phyloP scores from a whole-genome alignment of 2,888 invertebrate species.

The Galerucella calmariensis region DNA sequence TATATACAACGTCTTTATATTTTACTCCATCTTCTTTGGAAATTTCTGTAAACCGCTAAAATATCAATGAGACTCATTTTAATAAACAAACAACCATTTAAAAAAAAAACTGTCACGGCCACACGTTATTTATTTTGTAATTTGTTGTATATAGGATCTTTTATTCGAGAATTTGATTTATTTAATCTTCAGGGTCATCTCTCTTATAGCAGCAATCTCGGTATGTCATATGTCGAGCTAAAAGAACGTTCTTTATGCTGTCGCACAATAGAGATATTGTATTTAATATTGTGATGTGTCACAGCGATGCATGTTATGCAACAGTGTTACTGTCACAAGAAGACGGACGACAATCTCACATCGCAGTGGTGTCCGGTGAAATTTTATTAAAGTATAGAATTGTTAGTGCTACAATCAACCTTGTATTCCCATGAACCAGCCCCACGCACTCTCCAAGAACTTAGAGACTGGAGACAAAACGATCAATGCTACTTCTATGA shows the following conservation, averaged over 20 bases:
- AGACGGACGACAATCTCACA: conserved; percentile 23
- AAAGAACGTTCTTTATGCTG: conserved; percentile 55
- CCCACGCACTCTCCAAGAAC: too few species aligned
- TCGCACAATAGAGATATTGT: conserved; percentile 57
- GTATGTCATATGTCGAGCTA: conserved; percentile 52
- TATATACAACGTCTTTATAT: not conserved
- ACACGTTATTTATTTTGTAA: conserved; percentile 24
- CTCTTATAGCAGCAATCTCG: conserved; percentile 50
- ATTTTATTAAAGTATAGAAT: conserved; percentile 45
- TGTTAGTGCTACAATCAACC: too few species aligned
- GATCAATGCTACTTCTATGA: too few species aligned
- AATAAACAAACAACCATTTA: conserved; percentile 1
- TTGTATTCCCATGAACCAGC: too few species aligned
- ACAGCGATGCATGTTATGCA: conserved; percentile 55
- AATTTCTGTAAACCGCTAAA: not conserved
- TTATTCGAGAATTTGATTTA: conserved; percentile 38
- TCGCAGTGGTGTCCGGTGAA: conserved; percentile 42
- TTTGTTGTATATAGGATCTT: conserved; percentile 33
- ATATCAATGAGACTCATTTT: not conserved
- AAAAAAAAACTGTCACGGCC: conserved; percentile 20
- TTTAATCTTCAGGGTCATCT: conserved; percentile 54
- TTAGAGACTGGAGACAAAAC: too few species aligned
- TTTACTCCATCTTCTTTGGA: not conserved
- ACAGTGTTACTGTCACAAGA: conserved; percentile 54
- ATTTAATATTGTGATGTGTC: conserved; percentile 57